These are phyloP conservation scores for Eupleurogrammus muticus DNA, from an alignment of 2,797 vertebrate species.

Conservation along the genomic window DNA sequence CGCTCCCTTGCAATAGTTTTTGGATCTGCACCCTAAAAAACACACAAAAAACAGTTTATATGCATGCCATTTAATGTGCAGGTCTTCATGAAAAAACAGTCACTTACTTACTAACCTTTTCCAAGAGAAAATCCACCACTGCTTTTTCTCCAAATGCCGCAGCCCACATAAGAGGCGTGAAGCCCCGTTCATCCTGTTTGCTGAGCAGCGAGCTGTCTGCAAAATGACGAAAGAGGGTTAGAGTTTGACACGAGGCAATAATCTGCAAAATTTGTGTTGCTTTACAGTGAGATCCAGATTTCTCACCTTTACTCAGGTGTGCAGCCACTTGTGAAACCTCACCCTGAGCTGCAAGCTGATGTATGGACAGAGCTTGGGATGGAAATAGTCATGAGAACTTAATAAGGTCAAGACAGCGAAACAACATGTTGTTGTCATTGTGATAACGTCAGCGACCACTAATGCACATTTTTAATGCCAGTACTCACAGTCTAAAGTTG, in stretches of 20 bases:
- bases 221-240: conserved; percentile 3
- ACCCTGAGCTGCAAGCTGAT: conserved; percentile 96
- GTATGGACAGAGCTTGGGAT: conserved; percentile 90
- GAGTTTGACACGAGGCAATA: not conserved
- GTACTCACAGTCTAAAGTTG: conserved; percentile 93
- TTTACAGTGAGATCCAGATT: not conserved
- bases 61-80: not conserved
- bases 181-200: conserved; percentile 91
- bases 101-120: conserved; percentile 82
- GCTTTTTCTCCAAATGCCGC: conserved; percentile 95
- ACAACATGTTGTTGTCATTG: not conserved
- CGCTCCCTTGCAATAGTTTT: conserved; percentile 89
- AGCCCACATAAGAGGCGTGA: conserved; percentile 97
- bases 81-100: not conserved
- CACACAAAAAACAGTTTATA: not conserved
- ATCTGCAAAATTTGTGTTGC: not conserved
- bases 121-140: conserved; percentile 89
- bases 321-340: conserved; percentile 90
- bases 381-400: conserved; percentile 9
- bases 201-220: conserved; percentile 90
- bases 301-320: conserved; percentile 90
- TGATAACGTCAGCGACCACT: not conserved
- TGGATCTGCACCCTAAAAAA: conserved; percentile 90
- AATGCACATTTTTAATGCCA: not conserved
- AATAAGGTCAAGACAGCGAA: not conserved